Percentiles rank a stretch among this genome's conserved stretches.
Conservation (phyloP, 2,797 vertebrate genomes). For the Aplochiton taeniatus region DNA sequence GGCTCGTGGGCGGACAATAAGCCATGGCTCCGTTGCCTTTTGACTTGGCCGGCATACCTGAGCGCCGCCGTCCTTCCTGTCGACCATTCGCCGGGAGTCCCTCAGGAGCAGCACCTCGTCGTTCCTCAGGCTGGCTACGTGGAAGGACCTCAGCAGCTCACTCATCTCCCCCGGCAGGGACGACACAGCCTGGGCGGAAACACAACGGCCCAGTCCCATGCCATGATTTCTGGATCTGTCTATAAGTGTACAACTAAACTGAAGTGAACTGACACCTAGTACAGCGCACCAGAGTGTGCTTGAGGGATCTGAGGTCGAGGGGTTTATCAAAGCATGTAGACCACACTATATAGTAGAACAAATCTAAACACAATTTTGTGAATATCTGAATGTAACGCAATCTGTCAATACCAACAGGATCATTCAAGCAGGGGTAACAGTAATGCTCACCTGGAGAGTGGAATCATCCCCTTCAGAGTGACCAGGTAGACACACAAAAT, state of each 20-base stretch:
- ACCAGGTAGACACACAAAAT: conserved; percentile 79
- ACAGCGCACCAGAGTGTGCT: too few species aligned
- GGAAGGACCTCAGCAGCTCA: conserved; percentile 86
- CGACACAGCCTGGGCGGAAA: conserved; percentile 62
- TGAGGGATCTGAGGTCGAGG: too few species aligned
- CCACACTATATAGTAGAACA: too few species aligned
- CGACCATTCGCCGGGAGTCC: conserved; percentile 77
- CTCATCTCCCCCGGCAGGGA: conserved; percentile 83
- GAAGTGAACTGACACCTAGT: too few species aligned
- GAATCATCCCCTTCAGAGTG: conserved; percentile 71
- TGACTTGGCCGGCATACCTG: conserved; percentile 47
- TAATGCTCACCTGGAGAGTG: conserved; percentile 68
- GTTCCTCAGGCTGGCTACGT: conserved; percentile 86
- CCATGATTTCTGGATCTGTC: too few species aligned
- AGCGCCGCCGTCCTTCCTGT: conserved; percentile 48
- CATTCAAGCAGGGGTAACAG: not conserved
- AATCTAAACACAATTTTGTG: too few species aligned
- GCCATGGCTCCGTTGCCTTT: too few species aligned
- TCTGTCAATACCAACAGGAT: not conserved
- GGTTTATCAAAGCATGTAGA: too few species aligned
- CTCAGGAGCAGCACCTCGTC: conserved; percentile 91
- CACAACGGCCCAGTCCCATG: too few species aligned
- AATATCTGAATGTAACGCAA: too few species aligned
- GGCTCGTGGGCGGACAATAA: too few species aligned
- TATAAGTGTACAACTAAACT: too few species aligned